These are phyloP conservation scores for Phrynocephalus forsythii DNA, from an alignment of 2,797 vertebrate genomes.

Conservation along the genomic window DNA sequence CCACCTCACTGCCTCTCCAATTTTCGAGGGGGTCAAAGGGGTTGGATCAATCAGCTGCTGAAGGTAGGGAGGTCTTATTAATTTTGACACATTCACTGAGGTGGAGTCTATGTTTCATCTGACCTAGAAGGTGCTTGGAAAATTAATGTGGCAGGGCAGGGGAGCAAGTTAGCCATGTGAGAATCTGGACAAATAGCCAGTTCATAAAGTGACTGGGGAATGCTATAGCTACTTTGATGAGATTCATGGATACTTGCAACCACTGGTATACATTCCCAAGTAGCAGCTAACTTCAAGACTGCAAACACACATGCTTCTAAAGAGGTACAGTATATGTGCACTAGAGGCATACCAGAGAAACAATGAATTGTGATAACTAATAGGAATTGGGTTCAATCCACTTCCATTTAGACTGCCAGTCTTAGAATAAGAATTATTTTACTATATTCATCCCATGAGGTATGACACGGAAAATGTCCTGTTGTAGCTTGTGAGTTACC, in stretches of 20 bases:
- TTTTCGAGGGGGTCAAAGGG: slow-evolving; percentile 29
- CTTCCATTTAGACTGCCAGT: not conserved
- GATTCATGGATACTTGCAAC: not conserved
- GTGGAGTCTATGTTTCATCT: not conserved
- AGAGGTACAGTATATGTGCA: not conserved
- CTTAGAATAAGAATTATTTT: not conserved
- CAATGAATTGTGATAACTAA: not conserved
- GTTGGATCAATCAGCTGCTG: not conserved
- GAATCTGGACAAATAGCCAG: not conserved
- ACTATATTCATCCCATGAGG: not conserved
- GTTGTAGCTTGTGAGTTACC: too few species aligned
- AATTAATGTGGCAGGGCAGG: not conserved
- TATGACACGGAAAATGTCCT: not conserved
- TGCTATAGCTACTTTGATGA: not conserved
- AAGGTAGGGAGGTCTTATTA: slow-evolving; percentile 30
- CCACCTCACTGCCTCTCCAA: not conserved
- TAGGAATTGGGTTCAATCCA: not conserved
- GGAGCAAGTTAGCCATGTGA: slow-evolving; percentile 1
- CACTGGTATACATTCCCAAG: not conserved
- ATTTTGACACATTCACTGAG: not conserved
- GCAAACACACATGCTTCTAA: not conserved
- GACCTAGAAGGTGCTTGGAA: fast-evolving
- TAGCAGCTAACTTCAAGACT: not conserved
- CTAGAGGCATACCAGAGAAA: not conserved
- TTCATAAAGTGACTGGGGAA: not conserved